A percentile compares a stretch with the other conserved stretches of the same genome.
Evolutionary conservation across 2,113 vertebrate species (phyloP).

Genomic region (Neolamprologus cancellatus): DNA sequence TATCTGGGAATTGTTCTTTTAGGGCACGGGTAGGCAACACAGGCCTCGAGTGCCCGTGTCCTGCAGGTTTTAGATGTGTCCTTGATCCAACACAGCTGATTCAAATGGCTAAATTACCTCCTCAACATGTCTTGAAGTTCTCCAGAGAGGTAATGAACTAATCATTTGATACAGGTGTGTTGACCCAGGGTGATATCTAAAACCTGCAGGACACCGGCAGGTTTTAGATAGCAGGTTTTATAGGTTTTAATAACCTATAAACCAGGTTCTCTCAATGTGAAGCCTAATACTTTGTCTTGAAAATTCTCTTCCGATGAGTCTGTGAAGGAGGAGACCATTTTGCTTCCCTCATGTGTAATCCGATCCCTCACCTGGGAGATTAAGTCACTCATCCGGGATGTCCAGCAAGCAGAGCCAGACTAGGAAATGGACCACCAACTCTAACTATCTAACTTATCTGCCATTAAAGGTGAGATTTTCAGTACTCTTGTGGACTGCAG

Average conservation of each 20-base stretch:
- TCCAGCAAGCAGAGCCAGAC: not conserved
- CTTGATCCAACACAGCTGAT: not conserved
- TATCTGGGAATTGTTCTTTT: too few relatives aligned
- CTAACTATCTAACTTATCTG: not conserved
- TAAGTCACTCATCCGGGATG: not conserved
- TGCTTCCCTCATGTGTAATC: not conserved
- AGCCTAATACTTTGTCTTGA: not conserved
- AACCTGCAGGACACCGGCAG: not conserved
- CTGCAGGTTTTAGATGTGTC: not conserved
- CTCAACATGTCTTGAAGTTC: not conserved
- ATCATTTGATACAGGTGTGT: not conserved
- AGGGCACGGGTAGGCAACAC: rapidly evolving
- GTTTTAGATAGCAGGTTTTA: not conserved
- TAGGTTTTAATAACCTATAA: not conserved
- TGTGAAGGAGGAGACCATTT: not conserved
- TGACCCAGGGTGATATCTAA: not conserved
- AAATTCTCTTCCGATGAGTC: not conserved
- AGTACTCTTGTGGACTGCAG: not conserved
- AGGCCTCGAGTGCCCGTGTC: not conserved
- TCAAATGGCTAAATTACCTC: not conserved
- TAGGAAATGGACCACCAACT: not conserved
- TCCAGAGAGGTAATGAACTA: not conserved
- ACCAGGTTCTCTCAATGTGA: not conserved
- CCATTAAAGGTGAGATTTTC: not conserved
- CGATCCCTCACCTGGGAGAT: not conserved